Evolutionary conservation across 2,888 invertebrate species (phyloP).

Genomic region (Tenthredo amoena): DNA sequence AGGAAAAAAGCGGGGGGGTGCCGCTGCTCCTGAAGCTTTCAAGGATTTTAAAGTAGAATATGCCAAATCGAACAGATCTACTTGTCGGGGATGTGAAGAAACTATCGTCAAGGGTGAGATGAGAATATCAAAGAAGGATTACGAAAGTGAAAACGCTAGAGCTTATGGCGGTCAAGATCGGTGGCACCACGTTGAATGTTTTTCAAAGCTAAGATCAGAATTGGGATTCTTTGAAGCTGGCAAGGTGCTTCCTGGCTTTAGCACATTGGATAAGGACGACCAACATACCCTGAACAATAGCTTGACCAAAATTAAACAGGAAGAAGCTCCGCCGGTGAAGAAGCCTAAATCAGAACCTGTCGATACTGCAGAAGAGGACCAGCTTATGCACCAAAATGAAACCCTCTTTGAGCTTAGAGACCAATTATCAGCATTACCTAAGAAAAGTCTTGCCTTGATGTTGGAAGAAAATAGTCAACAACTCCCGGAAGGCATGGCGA

Average conservation of each 20-base stretch:
- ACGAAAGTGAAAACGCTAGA: constrained; percentile 88
- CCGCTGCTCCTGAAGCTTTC: constrained; percentile 75
- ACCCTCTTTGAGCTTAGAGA: constrained; percentile 85
- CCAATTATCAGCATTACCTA: constrained; percentile 80
- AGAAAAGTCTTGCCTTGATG: constrained; percentile 82
- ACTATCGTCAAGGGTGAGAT: constrained; percentile 89
- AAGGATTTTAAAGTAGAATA: constrained; percentile 90
- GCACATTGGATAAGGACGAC: constrained; percentile 86
- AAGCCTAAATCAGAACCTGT: constrained; percentile 85
- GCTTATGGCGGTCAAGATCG: constrained; percentile 91
- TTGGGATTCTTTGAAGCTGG: constrained; percentile 88
- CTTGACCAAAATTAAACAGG: constrained; percentile 81
- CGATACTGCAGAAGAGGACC: constrained; percentile 81
- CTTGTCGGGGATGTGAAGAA: constrained; percentile 91
- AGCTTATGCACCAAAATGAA: constrained; percentile 87
- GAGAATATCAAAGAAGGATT: constrained; percentile 90
- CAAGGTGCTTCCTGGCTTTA: constrained; percentile 88
- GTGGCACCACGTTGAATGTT: constrained; percentile 97
- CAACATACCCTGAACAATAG: constrained; percentile 82
- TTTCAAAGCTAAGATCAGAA: constrained; percentile 86
- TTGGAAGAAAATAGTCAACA: constrained; percentile 87
- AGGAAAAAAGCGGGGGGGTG: constrained; percentile 79
- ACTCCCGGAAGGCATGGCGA: constrained; percentile 84
- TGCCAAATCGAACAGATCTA: constrained; percentile 90
- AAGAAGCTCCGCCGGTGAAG: constrained; percentile 82